Evolutionary conservation across 2,888 invertebrate species (phyloP), one percentile per base, ranked within the genome.

Genomic region (Cosmia trapezina): DNA sequence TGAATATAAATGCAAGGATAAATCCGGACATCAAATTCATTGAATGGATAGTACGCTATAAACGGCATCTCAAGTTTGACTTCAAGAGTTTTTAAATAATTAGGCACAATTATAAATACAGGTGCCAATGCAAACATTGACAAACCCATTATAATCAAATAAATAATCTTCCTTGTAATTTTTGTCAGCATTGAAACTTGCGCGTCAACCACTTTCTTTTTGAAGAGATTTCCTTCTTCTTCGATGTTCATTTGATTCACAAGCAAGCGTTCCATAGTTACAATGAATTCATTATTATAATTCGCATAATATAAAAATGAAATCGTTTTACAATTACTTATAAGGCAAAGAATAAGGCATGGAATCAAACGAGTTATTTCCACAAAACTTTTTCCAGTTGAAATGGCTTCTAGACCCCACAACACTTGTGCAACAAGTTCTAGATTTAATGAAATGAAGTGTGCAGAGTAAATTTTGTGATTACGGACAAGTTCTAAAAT

Each of bases 341-440:
- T 37, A 2, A 69, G 4, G 45, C 74, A 70, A 28, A 78, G 51
- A 61, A 66, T 51, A 19, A 77, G n/a, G 61, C 84, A 83, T 4
- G 83, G 80, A 12, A 83, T 59, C 14, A 77, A 60, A 56, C 65
- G 70, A 19, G 71, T 83, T 71, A 83, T 72, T 64, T 83, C 83
- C 6, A 83, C 19, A 9, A 83, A 83, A 43, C 60, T 77, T 56
- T 83, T 77, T 0, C 68, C 72, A 2, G 68, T 57, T 17, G 41
- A 28, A 22, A 78, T 22, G 17, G 81, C 81, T 59, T 83, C 71
- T 0, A 41, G 19, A 49, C 60, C 45, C 84, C 83, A 83, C 28
- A 64, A 28, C 2, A 70, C 0, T 67, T 75, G 61, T 28, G 70
- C 49, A 53, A 57, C 12, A 14, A 73, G 57, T 60, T 78, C 62